Base-by-base conservation (phyloP, 2,797 vertebrate species). In the Selene dorsalis region DNA sequence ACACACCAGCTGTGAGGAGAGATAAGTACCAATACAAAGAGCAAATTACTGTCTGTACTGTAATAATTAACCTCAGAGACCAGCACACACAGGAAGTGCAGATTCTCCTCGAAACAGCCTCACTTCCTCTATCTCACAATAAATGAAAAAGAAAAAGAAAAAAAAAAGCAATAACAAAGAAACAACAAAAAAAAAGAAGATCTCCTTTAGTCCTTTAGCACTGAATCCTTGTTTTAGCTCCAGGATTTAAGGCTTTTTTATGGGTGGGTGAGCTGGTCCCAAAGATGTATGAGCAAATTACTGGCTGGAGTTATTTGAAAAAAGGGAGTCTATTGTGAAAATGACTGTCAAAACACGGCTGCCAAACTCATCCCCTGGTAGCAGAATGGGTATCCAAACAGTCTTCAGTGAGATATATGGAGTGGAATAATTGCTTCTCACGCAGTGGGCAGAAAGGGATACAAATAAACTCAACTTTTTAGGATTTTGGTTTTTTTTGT, bases 1-100 rank as follows among this genome's bases (percentile, higher is more conserved):
- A 93, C 90, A 93, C 88, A 91, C 89, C 96, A 94, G 95, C 95
- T 97, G 96, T 93, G 94, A 91, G 91, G 89, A 88, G 93, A 95
- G 97, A 98, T 97, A 97, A 96, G 93, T 93, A 90, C 82, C 82
- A 90, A 90, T 90, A 94, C 93, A 95, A 96, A 96, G 93, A 95
- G 90, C 85, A 94, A 96, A 94, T 94, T 93, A 95, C 94, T 95
- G 93, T 95, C 92, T 94, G 88, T 83, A 80, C 93, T 94, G 93
- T 95, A 94, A 94, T 93, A 96, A 97, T 97, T 97, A 96, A 96
- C 95, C 94, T 94, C 77, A 62, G 83, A 88, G 78, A 65, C 86
- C 91, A 61, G 67, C 39, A 75, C 87, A 89, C 83, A 88, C 90
- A 89, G 89, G 89, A 88, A 88, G 91, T 88, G 88, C 82, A 78